phyloP scores from a whole-genome alignment of 1,140 invertebrate genomes.

The Condylostylus longicornis region DNA sequence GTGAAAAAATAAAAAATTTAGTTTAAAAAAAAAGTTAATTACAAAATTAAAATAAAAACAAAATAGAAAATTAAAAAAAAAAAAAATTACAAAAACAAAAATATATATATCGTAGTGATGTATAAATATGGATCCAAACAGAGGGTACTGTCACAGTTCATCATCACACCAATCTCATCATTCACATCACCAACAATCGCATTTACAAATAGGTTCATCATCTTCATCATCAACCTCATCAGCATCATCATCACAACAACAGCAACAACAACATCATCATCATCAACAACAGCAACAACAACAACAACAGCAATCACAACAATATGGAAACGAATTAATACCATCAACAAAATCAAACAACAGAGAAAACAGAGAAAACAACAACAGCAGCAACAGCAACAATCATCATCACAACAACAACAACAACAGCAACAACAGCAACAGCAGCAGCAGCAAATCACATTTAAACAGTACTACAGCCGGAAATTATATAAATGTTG shows the following conservation, averaged over 20 bases:
- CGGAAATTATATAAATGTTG: slow-evolving; percentile 28
- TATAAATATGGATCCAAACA: slow-evolving; percentile 22
- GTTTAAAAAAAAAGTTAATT: no score
- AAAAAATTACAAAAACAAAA: not conserved
- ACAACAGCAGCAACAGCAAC: not conserved
- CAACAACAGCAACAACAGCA: not conserved
- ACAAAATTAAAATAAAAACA: no score
- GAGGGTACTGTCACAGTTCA: slow-evolving; percentile 23
- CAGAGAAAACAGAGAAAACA: not conserved
- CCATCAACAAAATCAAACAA: slow-evolving; percentile 6
- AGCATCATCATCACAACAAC: slow-evolving; percentile 6
- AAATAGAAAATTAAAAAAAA: no score
- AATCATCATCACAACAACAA: not conserved
- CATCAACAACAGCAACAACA: slow-evolving; percentile 11
- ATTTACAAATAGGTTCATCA: slow-evolving; percentile 11
- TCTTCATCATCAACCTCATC: slow-evolving; percentile 14
- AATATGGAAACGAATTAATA: slow-evolving; percentile 17
- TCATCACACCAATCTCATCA: slow-evolving; percentile 1
- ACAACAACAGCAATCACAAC: slow-evolving; percentile 10
- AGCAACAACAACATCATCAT: slow-evolving; percentile 12
- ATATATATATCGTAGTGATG: not conserved
- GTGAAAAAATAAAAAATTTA: no score
- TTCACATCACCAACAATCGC: not conserved
- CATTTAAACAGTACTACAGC: not conserved
- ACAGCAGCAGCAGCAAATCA: not conserved